Conservation (phyloP, 30 jellyfish, hydroid and myxozoan genomes). For the Hydractinia symbiolongicarpus region DNA sequence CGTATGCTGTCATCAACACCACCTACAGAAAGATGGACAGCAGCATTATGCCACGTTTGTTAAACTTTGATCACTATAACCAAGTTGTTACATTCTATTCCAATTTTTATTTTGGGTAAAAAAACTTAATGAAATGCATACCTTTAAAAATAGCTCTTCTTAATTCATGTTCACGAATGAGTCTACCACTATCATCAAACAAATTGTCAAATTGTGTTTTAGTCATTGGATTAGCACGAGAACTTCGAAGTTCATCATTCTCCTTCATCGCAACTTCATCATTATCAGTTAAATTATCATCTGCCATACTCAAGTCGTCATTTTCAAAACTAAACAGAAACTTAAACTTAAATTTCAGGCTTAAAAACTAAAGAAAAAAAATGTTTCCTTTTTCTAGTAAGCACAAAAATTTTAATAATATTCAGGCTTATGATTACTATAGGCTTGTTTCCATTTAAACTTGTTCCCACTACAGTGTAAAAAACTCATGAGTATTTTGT, state of each 20-base stretch:
- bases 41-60: background rate
- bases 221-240: conserved; percentile 62
- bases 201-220: conserved; percentile 46
- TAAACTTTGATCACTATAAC: background rate
- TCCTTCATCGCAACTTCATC: conserved; percentile 10
- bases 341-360: too few relatives aligned
- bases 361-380: too few relatives aligned
- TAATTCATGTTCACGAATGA: conserved; percentile 71
- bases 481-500: too few relatives aligned
- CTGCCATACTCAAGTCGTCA: background rate
- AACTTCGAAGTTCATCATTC: conserved; percentile 26
- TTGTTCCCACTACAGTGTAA: too few relatives aligned
- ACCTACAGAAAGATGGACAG: conserved; percentile 29
- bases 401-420: too few relatives aligned
- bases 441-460: too few relatives aligned
- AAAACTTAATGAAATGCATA: background rate
- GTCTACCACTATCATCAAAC: conserved; percentile 82
- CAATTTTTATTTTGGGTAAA: background rate
- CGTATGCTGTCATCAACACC: conserved; percentile 80
- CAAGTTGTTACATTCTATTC: background rate
- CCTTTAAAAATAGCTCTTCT: conserved; percentile 82
- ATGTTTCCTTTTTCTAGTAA: too few relatives aligned
- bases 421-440: too few relatives aligned
- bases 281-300: background rate
- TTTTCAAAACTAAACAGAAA: background rate